A percentile compares a stretch with the other conserved stretches of the same genome.
These are phyloP conservation scores for Hirundo rustica DNA, from an alignment of 2,797 vertebrate species.

Conservation along the genomic window DNA sequence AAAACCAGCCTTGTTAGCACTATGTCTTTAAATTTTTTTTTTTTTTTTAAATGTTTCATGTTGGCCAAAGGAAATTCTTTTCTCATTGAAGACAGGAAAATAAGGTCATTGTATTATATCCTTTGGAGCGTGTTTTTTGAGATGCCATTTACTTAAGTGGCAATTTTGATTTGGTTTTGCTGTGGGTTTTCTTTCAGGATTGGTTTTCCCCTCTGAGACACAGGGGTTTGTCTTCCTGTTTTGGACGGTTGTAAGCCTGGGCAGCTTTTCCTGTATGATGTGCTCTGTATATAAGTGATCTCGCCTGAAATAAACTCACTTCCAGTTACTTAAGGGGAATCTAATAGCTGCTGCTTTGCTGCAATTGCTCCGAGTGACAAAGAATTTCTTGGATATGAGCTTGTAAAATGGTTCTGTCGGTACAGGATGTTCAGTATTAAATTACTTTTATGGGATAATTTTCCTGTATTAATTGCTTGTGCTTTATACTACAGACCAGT, in stretches of 20 bases:
- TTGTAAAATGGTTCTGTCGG: conserved; percentile 29
- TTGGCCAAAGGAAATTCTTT: conserved; percentile 50
- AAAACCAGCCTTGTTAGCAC: neutral
- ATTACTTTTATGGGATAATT: conserved; percentile 56
- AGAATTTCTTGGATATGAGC: conserved; percentile 49
- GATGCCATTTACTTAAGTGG: conserved; percentile 56
- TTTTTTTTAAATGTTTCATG: neutral
- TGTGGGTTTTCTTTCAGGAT: conserved; percentile 31
- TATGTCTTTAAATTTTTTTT: neutral
- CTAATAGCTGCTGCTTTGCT: conserved; percentile 42
- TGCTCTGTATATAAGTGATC: conserved; percentile 55
- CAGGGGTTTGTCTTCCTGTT: conserved; percentile 66
- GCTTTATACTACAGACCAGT: neutral
- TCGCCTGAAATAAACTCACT: conserved; percentile 66
- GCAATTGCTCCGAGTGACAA: conserved; percentile 36
- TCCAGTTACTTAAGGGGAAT: conserved; percentile 60
- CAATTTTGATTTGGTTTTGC: conserved; percentile 47
- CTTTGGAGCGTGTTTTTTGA: conserved; percentile 15
- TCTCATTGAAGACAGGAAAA: conserved; percentile 59
- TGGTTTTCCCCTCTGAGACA: conserved; percentile 41
- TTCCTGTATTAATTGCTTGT: conserved; percentile 57
- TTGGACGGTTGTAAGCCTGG: conserved; percentile 53
- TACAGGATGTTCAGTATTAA: conserved; percentile 65
- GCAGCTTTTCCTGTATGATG: conserved; percentile 60
- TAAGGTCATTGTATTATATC: conserved; percentile 60